phyloP scores from a whole-genome alignment of 2,888 invertebrate species.

The Baronia brevicornis region DNA sequence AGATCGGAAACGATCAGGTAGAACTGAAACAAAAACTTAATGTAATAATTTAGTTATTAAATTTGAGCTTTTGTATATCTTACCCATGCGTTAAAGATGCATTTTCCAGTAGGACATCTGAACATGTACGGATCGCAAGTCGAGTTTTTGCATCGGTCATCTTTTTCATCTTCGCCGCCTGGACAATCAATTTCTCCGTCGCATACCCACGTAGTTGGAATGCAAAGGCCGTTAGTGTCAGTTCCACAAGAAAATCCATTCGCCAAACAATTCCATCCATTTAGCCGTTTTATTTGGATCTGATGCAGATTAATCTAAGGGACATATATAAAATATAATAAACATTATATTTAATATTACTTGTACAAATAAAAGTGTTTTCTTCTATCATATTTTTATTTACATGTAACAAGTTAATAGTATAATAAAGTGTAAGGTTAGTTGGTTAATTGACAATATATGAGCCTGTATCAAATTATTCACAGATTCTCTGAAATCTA shows the following conservation, averaged over 20 bases:
- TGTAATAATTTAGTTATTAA: too few relatives aligned
- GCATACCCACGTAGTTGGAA: constrained; percentile 86
- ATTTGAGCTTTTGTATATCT: too few relatives aligned
- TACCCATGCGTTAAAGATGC: constrained; percentile 75
- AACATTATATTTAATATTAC: too few relatives aligned
- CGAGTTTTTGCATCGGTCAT: constrained; percentile 76
- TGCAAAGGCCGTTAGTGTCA: constrained; percentile 72
- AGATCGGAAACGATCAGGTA: too few relatives aligned
- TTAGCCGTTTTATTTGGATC: constrained; percentile 29
- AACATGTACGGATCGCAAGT: constrained; percentile 85
- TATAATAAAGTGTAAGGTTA: too few relatives aligned
- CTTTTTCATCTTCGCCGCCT: constrained; percentile 82
- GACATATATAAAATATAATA: constrained; percentile 22
- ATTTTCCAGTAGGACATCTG: constrained; percentile 76
- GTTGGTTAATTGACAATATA: neutral
- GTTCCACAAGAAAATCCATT: constrained; percentile 53
- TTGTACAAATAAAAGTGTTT: neutral
- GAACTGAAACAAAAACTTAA: too few relatives aligned
- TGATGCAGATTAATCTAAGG: constrained; percentile 20
- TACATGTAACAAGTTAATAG: too few relatives aligned
- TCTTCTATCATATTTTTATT: too few relatives aligned
- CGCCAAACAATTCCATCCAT: constrained; percentile 35
- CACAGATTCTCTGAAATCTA: too few relatives aligned
- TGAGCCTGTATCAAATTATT: too few relatives aligned
- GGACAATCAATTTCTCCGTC: constrained; percentile 88